Conservation (phyloP, 2,888 invertebrate genomes). For the Seira ritae region DNA sequence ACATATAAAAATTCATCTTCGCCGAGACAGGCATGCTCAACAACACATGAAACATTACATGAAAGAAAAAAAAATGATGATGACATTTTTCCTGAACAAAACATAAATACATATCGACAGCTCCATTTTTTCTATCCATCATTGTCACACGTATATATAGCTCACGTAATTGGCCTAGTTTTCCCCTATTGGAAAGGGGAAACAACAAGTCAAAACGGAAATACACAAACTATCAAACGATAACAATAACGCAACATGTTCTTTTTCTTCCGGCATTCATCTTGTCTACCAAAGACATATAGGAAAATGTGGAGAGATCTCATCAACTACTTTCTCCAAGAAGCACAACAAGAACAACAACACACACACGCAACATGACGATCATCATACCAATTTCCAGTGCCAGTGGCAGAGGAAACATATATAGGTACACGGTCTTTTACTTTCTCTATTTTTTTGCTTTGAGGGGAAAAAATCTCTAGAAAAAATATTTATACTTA, state of each 20-base stretch:
- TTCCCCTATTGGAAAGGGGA: background rate
- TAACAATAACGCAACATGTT: constrained; percentile 21
- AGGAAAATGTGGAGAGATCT: background rate
- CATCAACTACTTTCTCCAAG: no score
- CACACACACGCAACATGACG: background rate
- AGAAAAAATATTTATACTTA: background rate
- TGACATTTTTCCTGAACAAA: background rate
- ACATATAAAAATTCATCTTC: constrained; percentile 25
- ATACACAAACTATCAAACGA: background rate
- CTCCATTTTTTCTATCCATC: constrained; percentile 30
- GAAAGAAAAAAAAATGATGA: background rate
- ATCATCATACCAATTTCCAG: background rate
- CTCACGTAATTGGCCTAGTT: constrained; percentile 37
- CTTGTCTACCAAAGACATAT: background rate
- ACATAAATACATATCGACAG: constrained; percentile 19
- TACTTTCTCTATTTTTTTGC: no score
- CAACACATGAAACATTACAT: no score
- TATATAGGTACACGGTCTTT: no score
- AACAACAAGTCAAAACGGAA: background rate
- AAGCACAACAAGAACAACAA: no score
- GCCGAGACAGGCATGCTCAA: background rate
- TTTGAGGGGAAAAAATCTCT: background rate
- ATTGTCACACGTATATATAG: constrained; percentile 24
- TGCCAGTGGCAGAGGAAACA: background rate
- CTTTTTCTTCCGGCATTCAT: constrained; percentile 14